Base-by-base conservation (phyloP, 2,113 vertebrate genomes). In the Macquaria australasica region DNA sequence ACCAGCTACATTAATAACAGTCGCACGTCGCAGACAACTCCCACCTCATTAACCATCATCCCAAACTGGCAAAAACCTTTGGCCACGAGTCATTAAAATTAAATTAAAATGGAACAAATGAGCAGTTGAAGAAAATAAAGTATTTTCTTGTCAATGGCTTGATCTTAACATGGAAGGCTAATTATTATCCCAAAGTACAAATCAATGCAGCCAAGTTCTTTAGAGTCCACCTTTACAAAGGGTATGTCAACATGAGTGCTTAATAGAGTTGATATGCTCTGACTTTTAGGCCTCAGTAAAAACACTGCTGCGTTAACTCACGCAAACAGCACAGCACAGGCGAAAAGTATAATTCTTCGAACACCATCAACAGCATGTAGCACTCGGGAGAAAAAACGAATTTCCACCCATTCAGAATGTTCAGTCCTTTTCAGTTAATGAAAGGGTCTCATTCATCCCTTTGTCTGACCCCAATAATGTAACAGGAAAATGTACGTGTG, bases 391-490 rank as follows among this genome's bases (percentile, higher is more conserved):
- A 55, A 77, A 0, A 72, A 63, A 31, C 69, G 53, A 2, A 79
- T 84, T 79, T 85, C 71, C 51, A 75, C 79, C 73, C 51, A 77
- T 67, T 59, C 62, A 14, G 31, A 34, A 5, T 39, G 45, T 74
- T 39, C 50, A 37, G 45, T 58, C 53, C 74, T 45, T 34, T 74
- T 55, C 43, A 11, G 48, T 50, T 70, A 69, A 76, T 84, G 83
- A 31, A 31, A 31, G 67, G 34, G 25, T 16, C 63, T 78, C 16
- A 8, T 82, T 77, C 71, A 34, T 82, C 41, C 43, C 53, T 84
- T 53, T 79, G 56, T 80, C 39, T 70, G 73, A 88, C 75, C 84
- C 73, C 63, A 51, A 79, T 91, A 81, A 88, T 81, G 74, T 23
- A 70, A 59, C 60, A 66, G 62, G 51, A 56, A 63, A 74, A 23